Percentiles rank a stretch among this genome's conserved stretches.
Evolutionary conservation across 2,888 invertebrate genomes (phyloP).

Genomic region (Amphiduros pacificus): DNA sequence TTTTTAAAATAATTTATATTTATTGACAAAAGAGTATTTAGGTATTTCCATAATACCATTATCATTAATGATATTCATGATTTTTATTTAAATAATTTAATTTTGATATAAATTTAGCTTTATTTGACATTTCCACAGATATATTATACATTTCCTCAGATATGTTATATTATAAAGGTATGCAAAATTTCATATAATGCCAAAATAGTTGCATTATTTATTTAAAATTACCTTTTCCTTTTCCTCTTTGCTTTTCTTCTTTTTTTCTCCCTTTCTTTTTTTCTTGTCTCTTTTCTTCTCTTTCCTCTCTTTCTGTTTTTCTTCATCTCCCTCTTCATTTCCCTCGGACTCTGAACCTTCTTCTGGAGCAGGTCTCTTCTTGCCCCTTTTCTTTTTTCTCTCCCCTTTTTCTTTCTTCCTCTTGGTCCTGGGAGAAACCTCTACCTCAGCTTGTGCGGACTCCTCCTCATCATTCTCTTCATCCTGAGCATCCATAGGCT

Average conservation of each 20-base stretch:
- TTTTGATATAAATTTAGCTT: no score
- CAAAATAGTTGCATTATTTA: not conserved
- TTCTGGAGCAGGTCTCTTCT: no score
- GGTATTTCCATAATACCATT: no score
- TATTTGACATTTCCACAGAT: no score
- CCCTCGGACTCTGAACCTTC: not conserved
- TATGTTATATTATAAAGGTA: no score
- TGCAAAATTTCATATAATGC: no score
- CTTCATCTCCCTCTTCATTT: not conserved
- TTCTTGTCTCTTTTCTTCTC: not conserved
- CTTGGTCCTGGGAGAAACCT: not conserved
- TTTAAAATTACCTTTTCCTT: conserved; percentile 2
- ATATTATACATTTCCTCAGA: no score
- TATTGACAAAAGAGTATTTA: no score
- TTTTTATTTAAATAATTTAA: no score
- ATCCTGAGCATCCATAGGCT: no score
- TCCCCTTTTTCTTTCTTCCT: conserved; percentile 4
- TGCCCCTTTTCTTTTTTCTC: not conserved
- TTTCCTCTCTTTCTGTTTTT: conserved; percentile 5
- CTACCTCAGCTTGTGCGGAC: not conserved
- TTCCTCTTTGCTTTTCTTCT: conserved; percentile 3
- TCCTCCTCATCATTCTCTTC: not conserved
- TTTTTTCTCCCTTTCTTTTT: not conserved
- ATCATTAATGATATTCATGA: no score
- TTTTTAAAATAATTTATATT: no score